A percentile compares a stretch with the other conserved stretches of the same genome.
These are phyloP conservation scores for Pyrocoelia pectoralis DNA, from an alignment of 2,888 invertebrate genomes.

Conservation along the genomic window DNA sequence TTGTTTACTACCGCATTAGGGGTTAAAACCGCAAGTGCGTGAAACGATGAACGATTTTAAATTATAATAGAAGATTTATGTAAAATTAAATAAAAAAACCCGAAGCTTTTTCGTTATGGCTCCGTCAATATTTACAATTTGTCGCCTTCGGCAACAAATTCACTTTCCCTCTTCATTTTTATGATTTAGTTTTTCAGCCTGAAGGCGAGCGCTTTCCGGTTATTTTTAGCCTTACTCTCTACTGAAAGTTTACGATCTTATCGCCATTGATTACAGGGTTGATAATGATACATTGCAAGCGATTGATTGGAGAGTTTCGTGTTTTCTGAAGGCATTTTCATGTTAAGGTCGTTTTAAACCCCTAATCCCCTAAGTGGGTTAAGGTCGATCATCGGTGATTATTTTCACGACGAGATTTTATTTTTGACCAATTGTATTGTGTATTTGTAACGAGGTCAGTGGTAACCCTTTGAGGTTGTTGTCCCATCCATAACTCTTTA, in stretches of 20 bases:
- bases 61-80: background rate
- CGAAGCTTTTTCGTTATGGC: constrained; percentile 15
- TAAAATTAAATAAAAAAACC: constrained; percentile 13
- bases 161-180: constrained; percentile 32
- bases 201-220: constrained; percentile 38
- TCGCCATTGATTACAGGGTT: constrained; percentile 21
- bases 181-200: constrained; percentile 36
- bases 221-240: constrained; percentile 23
- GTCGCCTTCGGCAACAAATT: constrained; percentile 38
- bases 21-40: constrained; percentile 23
- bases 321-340: too few relatives aligned
- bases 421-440: background rate
- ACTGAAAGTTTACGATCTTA: constrained; percentile 14
- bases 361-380: background rate
- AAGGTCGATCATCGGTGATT: constrained; percentile 11
- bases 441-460: background rate
- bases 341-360: background rate
- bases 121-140: constrained; percentile 43
- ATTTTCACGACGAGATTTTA: background rate
- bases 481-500: background rate
- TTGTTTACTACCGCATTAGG: constrained; percentile 29
- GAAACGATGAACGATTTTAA: background rate
- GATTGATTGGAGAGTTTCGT: background rate
- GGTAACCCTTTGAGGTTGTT: constrained; percentile 3
- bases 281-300: constrained; percentile 15